phyloP scores from a whole-genome alignment of 2,797 vertebrate species.

The Carapus acus region DNA sequence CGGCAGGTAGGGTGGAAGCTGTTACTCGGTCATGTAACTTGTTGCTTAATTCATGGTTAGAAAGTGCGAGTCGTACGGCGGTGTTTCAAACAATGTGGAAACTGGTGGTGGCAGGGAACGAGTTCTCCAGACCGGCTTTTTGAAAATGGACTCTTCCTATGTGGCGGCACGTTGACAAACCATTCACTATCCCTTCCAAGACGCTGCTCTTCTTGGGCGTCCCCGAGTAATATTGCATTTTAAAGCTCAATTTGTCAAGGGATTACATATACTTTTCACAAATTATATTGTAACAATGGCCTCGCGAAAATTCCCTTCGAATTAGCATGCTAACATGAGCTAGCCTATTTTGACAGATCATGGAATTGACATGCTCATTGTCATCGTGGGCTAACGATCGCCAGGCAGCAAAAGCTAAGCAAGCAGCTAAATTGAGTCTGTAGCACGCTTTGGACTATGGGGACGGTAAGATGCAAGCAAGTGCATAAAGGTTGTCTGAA shows the following conservation, averaged over 20 bases:
- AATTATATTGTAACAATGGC: conserved; percentile 54
- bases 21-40: conserved; percentile 44
- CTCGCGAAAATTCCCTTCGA: conserved; percentile 51
- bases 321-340: conserved; percentile 61
- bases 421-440: background rate
- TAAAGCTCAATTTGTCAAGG: conserved; percentile 5
- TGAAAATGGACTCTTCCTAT: conserved; percentile 88
- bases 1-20: conserved; percentile 76
- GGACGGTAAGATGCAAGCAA: background rate
- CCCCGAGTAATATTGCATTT: background rate
- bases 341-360: conserved; percentile 72
- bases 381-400: conserved; percentile 59
- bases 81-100: conserved; percentile 75
- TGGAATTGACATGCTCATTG: conserved; percentile 68
- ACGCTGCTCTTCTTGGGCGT: conserved; percentile 34
- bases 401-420: conserved; percentile 17
- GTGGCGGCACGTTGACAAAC: conserved; percentile 79
- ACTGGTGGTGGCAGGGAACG: conserved; percentile 70
- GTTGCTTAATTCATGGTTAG: conserved; percentile 42
- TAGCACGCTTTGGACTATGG: background rate
- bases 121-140: conserved; percentile 83
- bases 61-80: conserved; percentile 54
- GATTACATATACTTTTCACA: conserved; percentile 24
- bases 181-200: conserved; percentile 52
- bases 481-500: conserved; percentile 41